These are phyloP conservation scores for Drosophila mimica DNA, from an alignment of 2,888 invertebrate species.

Conservation along the genomic window DNA sequence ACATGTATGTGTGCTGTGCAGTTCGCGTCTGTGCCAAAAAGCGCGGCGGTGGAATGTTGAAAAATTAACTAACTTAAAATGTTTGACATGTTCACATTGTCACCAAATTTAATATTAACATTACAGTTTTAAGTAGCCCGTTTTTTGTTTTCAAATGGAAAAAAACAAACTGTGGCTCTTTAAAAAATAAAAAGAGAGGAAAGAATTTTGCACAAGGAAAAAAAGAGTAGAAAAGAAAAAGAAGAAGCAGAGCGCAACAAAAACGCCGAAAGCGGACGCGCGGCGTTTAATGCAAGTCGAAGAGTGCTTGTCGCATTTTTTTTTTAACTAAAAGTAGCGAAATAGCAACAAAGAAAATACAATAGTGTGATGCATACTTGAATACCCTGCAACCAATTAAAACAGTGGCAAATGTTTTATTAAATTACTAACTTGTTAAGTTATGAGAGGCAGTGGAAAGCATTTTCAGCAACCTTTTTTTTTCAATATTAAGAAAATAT, in stretches of 20 bases:
- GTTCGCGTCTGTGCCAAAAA: slow-evolving; percentile 60
- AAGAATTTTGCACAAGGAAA: slow-evolving; percentile 22
- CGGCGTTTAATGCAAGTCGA: slow-evolving; percentile 24
- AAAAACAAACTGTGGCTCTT: background rate
- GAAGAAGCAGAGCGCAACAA: slow-evolving; percentile 49
- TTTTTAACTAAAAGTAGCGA: background rate
- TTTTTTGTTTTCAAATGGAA: background rate
- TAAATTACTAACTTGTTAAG: background rate
- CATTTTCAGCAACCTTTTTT: background rate
- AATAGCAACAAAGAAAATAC: slow-evolving; percentile 7
- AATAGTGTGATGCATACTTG: background rate
- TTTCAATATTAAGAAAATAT: too few relatives aligned
- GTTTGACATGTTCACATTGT: background rate
- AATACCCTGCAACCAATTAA: background rate
- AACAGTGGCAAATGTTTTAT: background rate
- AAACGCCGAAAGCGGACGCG: slow-evolving; percentile 44
- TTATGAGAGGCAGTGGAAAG: background rate
- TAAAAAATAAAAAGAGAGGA: slow-evolving; percentile 1
- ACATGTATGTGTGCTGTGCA: slow-evolving; percentile 19
- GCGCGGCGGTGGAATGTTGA: slow-evolving; percentile 52
- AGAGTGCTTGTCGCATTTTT: slow-evolving; percentile 6
- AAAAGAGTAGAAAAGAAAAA: slow-evolving; percentile 7
- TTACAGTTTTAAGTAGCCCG: background rate
- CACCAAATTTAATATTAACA: background rate
- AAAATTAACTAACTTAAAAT: slow-evolving; percentile 41